These are phyloP conservation scores for Flexamia atlantica DNA, from an alignment of 2,888 invertebrate species.

Conservation along the genomic window DNA sequence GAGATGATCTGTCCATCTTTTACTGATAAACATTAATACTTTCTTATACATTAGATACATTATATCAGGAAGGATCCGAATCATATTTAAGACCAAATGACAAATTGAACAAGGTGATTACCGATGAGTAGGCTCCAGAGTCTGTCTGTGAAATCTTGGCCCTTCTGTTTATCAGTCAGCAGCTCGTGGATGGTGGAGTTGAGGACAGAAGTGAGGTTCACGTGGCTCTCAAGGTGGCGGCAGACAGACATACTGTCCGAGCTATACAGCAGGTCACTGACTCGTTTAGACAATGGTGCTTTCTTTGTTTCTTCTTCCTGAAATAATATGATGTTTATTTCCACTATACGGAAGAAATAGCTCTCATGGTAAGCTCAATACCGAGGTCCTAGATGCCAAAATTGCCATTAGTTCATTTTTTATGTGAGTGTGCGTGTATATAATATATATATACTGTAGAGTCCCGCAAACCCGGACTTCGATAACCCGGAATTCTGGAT, in stretches of 20 bases:
- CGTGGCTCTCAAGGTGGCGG: background rate
- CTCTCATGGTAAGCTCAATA: too few relatives aligned
- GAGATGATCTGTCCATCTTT: too few relatives aligned
- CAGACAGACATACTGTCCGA: constrained; percentile 53
- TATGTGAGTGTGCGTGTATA: background rate
- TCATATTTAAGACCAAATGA: too few relatives aligned
- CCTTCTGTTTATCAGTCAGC: constrained; percentile 45
- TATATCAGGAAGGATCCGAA: too few relatives aligned
- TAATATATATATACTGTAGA: too few relatives aligned
- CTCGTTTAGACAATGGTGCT: background rate
- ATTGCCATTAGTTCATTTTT: too few relatives aligned
- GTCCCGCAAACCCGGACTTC: too few relatives aligned
- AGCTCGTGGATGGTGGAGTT: constrained; percentile 49
- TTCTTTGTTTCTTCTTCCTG: background rate
- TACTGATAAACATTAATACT: too few relatives aligned
- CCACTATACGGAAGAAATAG: too few relatives aligned
- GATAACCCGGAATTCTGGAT: too few relatives aligned
- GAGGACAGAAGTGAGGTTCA: constrained; percentile 8
- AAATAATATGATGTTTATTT: background rate
- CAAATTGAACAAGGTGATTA: constrained; percentile 16
- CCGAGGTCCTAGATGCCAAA: too few relatives aligned
- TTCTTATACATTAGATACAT: too few relatives aligned
- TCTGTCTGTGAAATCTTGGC: constrained; percentile 49
- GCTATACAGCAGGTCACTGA: background rate
- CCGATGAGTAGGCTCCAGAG: constrained; percentile 59